These are phyloP conservation scores for Phortica variegata DNA, from an alignment of 1,140 invertebrate genomes.

Conservation along the genomic window DNA sequence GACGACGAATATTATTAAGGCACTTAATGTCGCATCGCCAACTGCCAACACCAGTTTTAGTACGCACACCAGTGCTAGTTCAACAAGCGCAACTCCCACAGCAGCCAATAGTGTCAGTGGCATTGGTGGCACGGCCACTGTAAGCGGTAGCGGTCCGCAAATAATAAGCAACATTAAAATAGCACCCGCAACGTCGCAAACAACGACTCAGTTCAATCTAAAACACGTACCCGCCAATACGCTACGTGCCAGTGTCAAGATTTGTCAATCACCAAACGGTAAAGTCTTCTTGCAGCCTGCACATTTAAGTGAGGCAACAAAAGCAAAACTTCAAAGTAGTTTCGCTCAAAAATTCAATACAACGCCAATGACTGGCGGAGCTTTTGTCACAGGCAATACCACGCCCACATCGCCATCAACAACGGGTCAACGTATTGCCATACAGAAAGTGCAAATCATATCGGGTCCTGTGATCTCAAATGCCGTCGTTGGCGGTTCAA, in stretches of 20 bases:
- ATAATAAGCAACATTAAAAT: constrained; percentile 47
- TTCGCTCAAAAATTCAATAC: constrained; percentile 38
- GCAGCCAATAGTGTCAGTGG: background rate
- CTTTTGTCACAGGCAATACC: background rate
- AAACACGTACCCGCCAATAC: constrained; percentile 44
- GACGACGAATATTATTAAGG: constrained; percentile 3
- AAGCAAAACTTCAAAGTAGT: constrained; percentile 3
- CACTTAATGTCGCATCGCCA: background rate
- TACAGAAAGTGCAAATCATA: constrained; percentile 52
- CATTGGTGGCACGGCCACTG: background rate
- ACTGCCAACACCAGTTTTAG: no score
- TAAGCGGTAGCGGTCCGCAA: constrained; percentile 16
- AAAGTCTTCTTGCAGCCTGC: constrained; percentile 47
- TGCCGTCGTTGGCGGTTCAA: constrained; percentile 4
- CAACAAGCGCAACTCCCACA: no score
- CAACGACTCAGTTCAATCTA: constrained; percentile 14
- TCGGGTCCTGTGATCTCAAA: constrained; percentile 30
- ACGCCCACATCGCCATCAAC: constrained; percentile 24
- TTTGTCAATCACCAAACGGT: constrained; percentile 46
- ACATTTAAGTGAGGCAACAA: constrained; percentile 27
- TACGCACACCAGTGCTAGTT: background rate
- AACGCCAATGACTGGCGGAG: constrained; percentile 8
- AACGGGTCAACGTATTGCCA: constrained; percentile 30
- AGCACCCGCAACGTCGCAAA: constrained; percentile 18
- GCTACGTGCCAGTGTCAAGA: constrained; percentile 41